Percentiles rank a stretch among this genome's conserved stretches.
These are phyloP conservation scores for Corella eumyota DNA, from an alignment of 23 tunicate species.

Conservation along the genomic window DNA sequence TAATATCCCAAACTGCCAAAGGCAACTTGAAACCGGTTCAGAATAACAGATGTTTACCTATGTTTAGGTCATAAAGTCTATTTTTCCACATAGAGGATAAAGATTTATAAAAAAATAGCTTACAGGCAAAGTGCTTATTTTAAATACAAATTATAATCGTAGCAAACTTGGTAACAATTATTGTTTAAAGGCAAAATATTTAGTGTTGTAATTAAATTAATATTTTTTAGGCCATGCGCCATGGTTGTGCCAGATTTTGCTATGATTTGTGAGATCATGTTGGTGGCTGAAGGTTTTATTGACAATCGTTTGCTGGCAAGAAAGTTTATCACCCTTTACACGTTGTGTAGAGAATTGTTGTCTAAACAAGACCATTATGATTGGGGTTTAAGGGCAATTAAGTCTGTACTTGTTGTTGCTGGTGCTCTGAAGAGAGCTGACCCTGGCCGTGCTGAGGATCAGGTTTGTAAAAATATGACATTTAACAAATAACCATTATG, in stretches of 20 bases:
- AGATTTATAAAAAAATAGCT: too few species aligned
- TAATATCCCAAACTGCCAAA: too few species aligned
- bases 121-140: too few species aligned
- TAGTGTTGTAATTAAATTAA: too few species aligned
- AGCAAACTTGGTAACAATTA: too few species aligned
- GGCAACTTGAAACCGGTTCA: too few species aligned
- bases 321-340: slow-evolving; percentile 97
- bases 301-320: slow-evolving; percentile 89
- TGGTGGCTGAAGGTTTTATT: slow-evolving; percentile 98
- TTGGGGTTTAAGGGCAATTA: slow-evolving; percentile 97
- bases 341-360: slow-evolving; percentile 87
- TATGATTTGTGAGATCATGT: slow-evolving; percentile 97
- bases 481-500: too few species aligned
- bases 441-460: slow-evolving; percentile 91
- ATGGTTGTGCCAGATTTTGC: slow-evolving; percentile 99
- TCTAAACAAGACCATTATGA: slow-evolving; percentile 96
- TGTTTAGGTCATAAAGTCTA: too few species aligned
- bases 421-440: slow-evolving; percentile 95
- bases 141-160: too few species aligned
- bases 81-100: too few species aligned
- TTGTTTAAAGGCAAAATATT: too few species aligned
- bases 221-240: slow-evolving; percentile 95
- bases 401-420: slow-evolving; percentile 98
- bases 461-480: slow-evolving; percentile 23
- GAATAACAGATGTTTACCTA: too few species aligned